Percentiles rank a stretch among this genome's conserved stretches.
Evolutionary conservation across 35 echinoderm and acorn worm genomes (phyloP).

Genomic region (Ophioderma brevispina): DNA sequence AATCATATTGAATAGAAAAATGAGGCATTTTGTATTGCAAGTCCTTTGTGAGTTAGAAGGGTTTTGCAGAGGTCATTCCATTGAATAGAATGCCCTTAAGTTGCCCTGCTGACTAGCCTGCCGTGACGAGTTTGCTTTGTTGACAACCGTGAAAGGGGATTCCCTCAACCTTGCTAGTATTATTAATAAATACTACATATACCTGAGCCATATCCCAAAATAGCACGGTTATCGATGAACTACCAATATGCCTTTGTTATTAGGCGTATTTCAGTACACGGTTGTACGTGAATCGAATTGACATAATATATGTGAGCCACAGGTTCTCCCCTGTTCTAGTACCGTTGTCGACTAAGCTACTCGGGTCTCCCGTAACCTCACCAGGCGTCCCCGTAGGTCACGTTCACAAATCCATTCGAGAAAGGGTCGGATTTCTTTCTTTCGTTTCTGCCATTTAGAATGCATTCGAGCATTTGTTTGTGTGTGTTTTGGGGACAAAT

Average conservation of each 20-base stretch:
- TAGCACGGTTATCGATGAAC: too few relatives aligned
- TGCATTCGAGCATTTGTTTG: not conserved
- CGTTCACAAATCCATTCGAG: not conserved
- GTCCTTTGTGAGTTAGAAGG: not conserved
- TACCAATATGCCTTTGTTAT: not conserved
- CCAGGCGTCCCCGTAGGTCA: not conserved
- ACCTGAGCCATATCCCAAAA: too few relatives aligned
- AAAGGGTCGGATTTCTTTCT: not conserved
- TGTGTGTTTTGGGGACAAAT: not conserved
- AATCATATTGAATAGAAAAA: not conserved
- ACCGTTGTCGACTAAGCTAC: not conserved
- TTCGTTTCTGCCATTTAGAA: not conserved
- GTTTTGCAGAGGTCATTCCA: not conserved
- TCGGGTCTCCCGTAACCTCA: not conserved
- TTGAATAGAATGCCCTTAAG: not conserved
- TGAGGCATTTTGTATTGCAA: not conserved
- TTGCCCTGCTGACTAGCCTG: not conserved
- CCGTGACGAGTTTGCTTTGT: too few relatives aligned
- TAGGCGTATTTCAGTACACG: not conserved
- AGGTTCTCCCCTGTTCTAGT: not conserved
- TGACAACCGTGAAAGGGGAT: too few relatives aligned
- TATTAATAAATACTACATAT: too few relatives aligned
- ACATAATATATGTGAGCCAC: not conserved
- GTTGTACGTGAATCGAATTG: not conserved
- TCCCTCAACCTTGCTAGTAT: too few relatives aligned